These are phyloP conservation scores for Dryoscopus gambensis DNA, from an alignment of 2,113 vertebrate species.

Conservation along the genomic window DNA sequence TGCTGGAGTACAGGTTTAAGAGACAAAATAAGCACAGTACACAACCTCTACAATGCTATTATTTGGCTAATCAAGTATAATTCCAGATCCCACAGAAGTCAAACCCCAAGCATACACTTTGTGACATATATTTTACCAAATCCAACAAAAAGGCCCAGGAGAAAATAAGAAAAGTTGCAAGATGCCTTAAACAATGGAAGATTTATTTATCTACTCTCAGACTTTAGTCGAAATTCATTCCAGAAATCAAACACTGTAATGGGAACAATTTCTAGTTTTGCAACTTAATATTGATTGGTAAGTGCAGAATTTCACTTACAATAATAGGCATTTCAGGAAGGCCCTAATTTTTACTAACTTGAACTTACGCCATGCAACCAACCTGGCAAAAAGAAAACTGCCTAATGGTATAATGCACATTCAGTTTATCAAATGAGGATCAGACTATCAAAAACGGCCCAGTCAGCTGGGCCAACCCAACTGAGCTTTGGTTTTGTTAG, in stretches of 20 bases:
- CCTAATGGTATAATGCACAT: neutral
- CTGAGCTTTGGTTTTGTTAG: neutral
- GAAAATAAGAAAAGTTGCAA: neutral
- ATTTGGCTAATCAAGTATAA: neutral
- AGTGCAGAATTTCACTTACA: neutral
- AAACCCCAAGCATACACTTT: neutral
- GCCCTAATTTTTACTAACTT: neutral
- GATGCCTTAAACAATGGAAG: neutral
- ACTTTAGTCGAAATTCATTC: neutral
- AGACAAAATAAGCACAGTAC: slow-evolving; percentile 65
- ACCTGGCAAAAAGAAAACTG: neutral
- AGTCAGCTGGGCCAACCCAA: neutral
- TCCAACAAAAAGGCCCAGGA: neutral
- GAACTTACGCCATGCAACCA: neutral
- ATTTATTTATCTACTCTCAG: neutral
- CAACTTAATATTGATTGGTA: neutral
- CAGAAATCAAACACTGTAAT: neutral
- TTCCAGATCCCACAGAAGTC: neutral
- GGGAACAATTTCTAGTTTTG: neutral
- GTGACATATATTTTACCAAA: neutral
- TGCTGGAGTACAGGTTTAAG: slow-evolving; percentile 69
- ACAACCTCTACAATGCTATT: neutral
- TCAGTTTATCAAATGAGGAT: neutral
- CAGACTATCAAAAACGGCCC: neutral
- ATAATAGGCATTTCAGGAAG: neutral